Percentiles rank a stretch among this genome's conserved stretches.
Conservation (phyloP, 30 jellyfish, hydroid and myxozoan species). For the Aurelia sp. region DNA sequence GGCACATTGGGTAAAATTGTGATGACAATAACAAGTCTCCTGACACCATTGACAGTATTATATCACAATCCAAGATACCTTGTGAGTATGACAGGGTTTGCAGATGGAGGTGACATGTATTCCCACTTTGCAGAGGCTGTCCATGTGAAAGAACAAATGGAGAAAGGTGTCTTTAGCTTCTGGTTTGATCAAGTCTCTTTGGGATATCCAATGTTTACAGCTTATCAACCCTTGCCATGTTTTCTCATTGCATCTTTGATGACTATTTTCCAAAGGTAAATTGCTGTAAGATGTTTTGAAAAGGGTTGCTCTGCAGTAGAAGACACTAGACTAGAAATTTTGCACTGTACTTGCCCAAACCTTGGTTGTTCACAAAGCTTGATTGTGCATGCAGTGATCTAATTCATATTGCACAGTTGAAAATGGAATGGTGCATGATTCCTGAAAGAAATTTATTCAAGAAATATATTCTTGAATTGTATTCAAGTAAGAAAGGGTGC, state of each 20-base stretch:
- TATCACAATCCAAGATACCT: slow-evolving; percentile 58
- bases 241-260: slow-evolving; percentile 69
- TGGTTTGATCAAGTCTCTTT: slow-evolving; percentile 75
- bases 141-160: slow-evolving; percentile 69
- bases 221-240: slow-evolving; percentile 86
- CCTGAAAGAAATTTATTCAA: no score
- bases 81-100: slow-evolving; percentile 66
- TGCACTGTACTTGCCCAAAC: no score
- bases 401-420: no score
- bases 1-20: slow-evolving; percentile 21
- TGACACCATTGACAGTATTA: slow-evolving; percentile 52
- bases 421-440: no score
- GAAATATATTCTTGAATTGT: no score
- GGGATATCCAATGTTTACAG: slow-evolving; percentile 86
- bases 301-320: no score
- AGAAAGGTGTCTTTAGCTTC: slow-evolving; percentile 63
- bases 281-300: background rate
- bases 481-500: no score
- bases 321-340: no score
- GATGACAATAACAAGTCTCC: slow-evolving; percentile 25
- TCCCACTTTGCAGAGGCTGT: slow-evolving; percentile 81
- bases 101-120: slow-evolving; percentile 87
- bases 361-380: no score
- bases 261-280: slow-evolving; percentile 74
- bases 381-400: no score